A percentile compares a stretch with the other conserved stretches of the same genome.
Conservation (phyloP, 2,888 invertebrate species). For the Volucella inanis region DNA sequence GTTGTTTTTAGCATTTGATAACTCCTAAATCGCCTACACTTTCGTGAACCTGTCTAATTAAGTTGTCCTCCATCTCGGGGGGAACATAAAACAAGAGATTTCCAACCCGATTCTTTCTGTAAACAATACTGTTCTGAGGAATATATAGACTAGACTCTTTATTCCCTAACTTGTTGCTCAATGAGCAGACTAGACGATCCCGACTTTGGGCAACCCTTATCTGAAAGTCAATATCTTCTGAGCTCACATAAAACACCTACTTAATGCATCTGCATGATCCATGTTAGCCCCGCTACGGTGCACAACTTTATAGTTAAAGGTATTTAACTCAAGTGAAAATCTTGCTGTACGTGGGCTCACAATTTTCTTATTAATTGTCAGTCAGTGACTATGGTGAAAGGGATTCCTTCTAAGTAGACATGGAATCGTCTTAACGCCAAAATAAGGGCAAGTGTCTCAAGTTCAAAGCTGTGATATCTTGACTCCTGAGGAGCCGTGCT, state of each 20-base stretch:
- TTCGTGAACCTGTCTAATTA: constrained; percentile 18
- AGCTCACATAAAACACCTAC: not conserved
- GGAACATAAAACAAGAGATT: constrained; percentile 15
- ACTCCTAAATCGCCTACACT: constrained; percentile 32
- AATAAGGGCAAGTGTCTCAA: constrained; percentile 78
- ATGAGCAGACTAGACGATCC: not conserved
- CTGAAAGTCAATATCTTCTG: constrained; percentile 27
- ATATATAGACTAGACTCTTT: not conserved
- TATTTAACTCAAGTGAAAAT: constrained; percentile 78
- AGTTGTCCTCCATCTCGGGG: constrained; percentile 22
- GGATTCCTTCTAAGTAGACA: constrained; percentile 38
- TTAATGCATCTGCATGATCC: constrained; percentile 75
- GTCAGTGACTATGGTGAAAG: constrained; percentile 68
- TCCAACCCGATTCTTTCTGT: not conserved
- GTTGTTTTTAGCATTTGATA: constrained; percentile 18
- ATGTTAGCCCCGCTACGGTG: constrained; percentile 79
- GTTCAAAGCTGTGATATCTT: constrained; percentile 78
- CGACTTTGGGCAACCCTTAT: constrained; percentile 11
- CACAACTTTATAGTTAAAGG: constrained; percentile 77
- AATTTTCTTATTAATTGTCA: constrained; percentile 78
- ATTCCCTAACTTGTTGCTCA: constrained; percentile 9
- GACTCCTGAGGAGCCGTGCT: constrained; percentile 76
- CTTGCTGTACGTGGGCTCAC: constrained; percentile 77
- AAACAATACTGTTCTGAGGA: constrained; percentile 25
- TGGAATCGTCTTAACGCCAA: constrained; percentile 77